phyloP scores from a whole-genome alignment of 2,113 vertebrate genomes.

The Acrocephalus arundinaceus region DNA sequence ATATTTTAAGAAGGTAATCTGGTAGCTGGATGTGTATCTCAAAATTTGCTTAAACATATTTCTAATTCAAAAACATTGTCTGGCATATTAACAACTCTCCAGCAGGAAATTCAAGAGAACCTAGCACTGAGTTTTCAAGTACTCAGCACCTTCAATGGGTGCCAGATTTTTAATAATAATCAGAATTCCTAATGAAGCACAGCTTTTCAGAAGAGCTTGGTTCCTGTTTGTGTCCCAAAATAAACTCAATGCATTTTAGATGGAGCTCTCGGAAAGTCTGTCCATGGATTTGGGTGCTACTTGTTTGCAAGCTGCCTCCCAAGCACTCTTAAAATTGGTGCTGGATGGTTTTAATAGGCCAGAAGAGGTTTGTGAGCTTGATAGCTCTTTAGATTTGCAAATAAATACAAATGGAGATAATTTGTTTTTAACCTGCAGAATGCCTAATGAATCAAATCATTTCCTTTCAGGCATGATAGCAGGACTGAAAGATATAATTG shows the following conservation, averaged over 20 bases:
- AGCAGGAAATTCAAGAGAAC: constrained; percentile 13
- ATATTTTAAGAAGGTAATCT: neutral
- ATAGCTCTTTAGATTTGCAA: constrained; percentile 32
- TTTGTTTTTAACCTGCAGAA: constrained; percentile 44
- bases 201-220: constrained; percentile 4
- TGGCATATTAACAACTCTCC: neutral
- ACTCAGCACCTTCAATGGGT: neutral
- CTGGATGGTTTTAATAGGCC: constrained; percentile 20
- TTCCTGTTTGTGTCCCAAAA: constrained; percentile 7
- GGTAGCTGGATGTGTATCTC: neutral
- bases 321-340: constrained; percentile 17
- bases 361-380: neutral
- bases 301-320: neutral
- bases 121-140: constrained; percentile 20
- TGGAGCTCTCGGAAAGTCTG: neutral
- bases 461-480: constrained; percentile 53
- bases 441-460: constrained; percentile 57
- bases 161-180: constrained; percentile 34
- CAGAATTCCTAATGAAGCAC: constrained; percentile 25
- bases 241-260: neutral
- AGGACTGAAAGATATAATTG: constrained; percentile 32
- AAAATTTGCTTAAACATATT: neutral
- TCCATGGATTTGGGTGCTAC: constrained; percentile 10
- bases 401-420: constrained; percentile 49
- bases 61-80: neutral